These are phyloP conservation scores for Caenorhabditis macrosperma DNA, from an alignment of 2,888 invertebrate species.

Conservation along the genomic window DNA sequence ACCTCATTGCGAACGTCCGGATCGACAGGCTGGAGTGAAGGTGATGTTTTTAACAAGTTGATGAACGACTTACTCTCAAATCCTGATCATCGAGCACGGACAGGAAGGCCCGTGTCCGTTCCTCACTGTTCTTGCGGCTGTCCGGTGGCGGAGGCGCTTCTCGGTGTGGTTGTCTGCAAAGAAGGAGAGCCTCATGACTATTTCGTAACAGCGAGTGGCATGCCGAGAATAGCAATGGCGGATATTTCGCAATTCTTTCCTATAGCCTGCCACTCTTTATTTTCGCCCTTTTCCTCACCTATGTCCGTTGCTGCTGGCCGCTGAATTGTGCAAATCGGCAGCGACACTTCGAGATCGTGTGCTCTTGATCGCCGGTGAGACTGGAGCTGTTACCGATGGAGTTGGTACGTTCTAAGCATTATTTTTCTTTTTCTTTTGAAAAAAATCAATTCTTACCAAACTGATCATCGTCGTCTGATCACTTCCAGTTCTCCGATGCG, in stretches of 20 bases:
- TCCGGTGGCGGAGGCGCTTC: constrained; percentile 21
- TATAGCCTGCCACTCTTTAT: background rate
- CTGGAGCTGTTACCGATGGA: background rate
- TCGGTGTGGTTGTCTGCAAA: constrained; percentile 31
- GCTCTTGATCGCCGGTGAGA: constrained; percentile 7
- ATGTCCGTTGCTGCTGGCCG: background rate
- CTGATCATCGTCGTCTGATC: constrained; percentile 37
- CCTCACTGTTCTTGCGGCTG: constrained; percentile 28
- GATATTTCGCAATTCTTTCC: background rate
- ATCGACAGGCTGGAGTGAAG: constrained; percentile 32
- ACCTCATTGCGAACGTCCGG: constrained; percentile 27
- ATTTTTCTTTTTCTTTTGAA: background rate
- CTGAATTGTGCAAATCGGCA: constrained; percentile 4
- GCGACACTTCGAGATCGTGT: constrained; percentile 40
- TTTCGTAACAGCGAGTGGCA: constrained; percentile 21
- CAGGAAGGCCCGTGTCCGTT: background rate
- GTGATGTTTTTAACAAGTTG: background rate
- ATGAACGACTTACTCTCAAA: constrained; percentile 18
- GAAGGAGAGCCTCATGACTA: background rate
- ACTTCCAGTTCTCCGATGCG: constrained; percentile 41
- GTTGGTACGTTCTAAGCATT: constrained; percentile 7
- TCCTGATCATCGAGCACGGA: background rate
- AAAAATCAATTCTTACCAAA: too few species aligned
- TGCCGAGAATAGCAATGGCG: background rate
- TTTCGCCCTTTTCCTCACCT: background rate